phyloP scores from a whole-genome alignment of 2,113 vertebrate species.

The Spizaetus ornatus region DNA sequence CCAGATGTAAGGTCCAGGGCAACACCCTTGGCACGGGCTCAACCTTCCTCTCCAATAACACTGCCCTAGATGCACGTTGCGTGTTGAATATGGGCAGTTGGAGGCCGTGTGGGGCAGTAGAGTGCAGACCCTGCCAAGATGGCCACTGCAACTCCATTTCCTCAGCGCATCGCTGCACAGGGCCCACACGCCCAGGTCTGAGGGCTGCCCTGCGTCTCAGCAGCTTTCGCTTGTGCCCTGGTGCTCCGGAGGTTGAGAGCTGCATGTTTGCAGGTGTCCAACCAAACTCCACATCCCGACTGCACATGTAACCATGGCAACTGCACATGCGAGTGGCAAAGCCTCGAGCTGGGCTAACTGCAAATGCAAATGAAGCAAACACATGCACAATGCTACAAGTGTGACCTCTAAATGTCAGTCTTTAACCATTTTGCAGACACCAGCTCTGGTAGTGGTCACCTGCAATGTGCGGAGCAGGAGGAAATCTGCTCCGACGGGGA shows the following conservation, averaged over 20 bases:
- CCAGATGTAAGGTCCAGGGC: not conserved
- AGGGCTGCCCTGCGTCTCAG: not conserved
- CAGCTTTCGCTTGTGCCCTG: not conserved
- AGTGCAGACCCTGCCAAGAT: not conserved
- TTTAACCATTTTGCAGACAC: conserved; percentile 17
- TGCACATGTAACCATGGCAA: conserved; percentile 53
- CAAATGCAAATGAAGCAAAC: conserved; percentile 57
- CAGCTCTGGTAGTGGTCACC: not conserved
- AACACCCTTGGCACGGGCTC: not conserved
- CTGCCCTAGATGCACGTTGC: not conserved
- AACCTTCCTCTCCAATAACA: not conserved
- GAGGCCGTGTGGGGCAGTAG: not conserved
- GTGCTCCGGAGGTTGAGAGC: not conserved
- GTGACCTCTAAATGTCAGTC: conserved; percentile 64
- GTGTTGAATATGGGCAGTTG: fast-evolving
- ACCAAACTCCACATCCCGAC: conserved; percentile 21
- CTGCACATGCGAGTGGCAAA: conserved; percentile 53
- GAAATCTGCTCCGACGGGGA: not conserved
- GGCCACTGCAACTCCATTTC: not conserved
- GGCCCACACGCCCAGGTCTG: fast-evolving
- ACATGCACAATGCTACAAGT: conserved; percentile 28
- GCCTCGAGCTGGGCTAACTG: conserved; percentile 31
- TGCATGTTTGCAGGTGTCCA: conserved; percentile 49
- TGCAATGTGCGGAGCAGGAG: not conserved
- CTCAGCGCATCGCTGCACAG: fast-evolving